phyloP scores from a whole-genome alignment of 2,888 invertebrate species.

The Carpatolechia fugitivella region DNA sequence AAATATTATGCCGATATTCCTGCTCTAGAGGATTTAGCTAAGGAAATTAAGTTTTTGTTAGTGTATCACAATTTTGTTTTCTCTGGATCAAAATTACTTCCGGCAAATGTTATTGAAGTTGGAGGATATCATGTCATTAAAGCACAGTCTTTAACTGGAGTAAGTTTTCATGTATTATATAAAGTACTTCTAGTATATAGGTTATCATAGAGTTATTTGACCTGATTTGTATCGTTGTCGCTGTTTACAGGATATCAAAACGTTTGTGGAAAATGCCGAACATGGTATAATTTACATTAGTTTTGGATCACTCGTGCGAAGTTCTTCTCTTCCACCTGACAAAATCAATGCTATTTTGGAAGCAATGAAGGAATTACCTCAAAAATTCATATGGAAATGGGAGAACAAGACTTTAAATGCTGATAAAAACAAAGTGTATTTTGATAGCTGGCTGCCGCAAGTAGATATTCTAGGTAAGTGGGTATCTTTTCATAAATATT shows the following conservation, averaged over 20 bases:
- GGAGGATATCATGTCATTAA: conserved; percentile 79
- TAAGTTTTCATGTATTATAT: conserved; percentile 36
- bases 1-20: conserved; percentile 73
- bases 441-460: conserved; percentile 85
- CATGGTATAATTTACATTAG: conserved; percentile 87
- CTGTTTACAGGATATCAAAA: conserved; percentile 73
- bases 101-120: conserved; percentile 81
- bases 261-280: conserved; percentile 81
- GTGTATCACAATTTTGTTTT: conserved; percentile 81
- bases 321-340: conserved; percentile 80
- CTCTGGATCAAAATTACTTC: conserved; percentile 77
- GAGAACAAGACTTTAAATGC: conserved; percentile 79
- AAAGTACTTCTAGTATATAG: no score
- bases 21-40: conserved; percentile 73
- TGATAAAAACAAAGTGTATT: conserved; percentile 81
- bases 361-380: conserved; percentile 81
- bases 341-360: conserved; percentile 79
- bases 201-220: no score
- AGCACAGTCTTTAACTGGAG: conserved; percentile 63
- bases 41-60: conserved; percentile 78
- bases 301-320: conserved; percentile 86
- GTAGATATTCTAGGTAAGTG: conserved; percentile 83
- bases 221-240: no score
- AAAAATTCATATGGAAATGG: conserved; percentile 89
- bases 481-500: neutral